Conservation (phyloP, 2,113 vertebrate species). For the Aphyosemion australe region DNA sequence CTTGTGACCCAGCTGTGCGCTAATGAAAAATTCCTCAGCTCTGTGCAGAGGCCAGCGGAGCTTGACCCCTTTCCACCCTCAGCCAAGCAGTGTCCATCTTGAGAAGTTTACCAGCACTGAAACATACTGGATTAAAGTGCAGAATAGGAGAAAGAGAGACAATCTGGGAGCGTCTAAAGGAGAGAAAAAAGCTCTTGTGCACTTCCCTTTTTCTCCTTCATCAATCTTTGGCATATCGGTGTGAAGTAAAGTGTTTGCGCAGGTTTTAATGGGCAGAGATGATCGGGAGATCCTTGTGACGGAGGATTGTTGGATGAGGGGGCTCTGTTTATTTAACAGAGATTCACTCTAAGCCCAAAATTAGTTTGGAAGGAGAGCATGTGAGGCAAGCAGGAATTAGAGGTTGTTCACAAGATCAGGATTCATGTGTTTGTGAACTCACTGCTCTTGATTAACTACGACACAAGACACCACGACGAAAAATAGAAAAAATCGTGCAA, state of each 20-base stretch:
- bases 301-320: conserved; percentile 58
- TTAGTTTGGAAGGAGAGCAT: conserved; percentile 82
- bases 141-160: conserved; percentile 77
- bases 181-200: conserved; percentile 52
- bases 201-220: conserved; percentile 56
- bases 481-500: conserved; percentile 18
- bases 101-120: conserved; percentile 92
- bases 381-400: conserved; percentile 71
- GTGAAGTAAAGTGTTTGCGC: conserved; percentile 92
- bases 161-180: conserved; percentile 81
- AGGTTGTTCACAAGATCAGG: conserved; percentile 66
- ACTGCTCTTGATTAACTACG: conserved; percentile 45
- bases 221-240: conserved; percentile 84
- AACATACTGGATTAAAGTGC: conserved; percentile 94
- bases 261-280: conserved; percentile 98
- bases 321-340: conserved; percentile 91
- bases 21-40: conserved; percentile 99
- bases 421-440: conserved; percentile 65
- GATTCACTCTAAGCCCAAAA: conserved; percentile 86
- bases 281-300: conserved; percentile 89
- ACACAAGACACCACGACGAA: conserved; percentile 35
- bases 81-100: conserved; percentile 84
- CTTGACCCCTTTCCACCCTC: conserved; percentile 79
- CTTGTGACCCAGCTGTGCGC: conserved; percentile 97
- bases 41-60: conserved; percentile 86